A percentile compares a stretch with the other conserved stretches of the same genome.
These are phyloP conservation scores for Nestor notabilis DNA, from an alignment of 2,113 vertebrate species.

Conservation along the genomic window DNA sequence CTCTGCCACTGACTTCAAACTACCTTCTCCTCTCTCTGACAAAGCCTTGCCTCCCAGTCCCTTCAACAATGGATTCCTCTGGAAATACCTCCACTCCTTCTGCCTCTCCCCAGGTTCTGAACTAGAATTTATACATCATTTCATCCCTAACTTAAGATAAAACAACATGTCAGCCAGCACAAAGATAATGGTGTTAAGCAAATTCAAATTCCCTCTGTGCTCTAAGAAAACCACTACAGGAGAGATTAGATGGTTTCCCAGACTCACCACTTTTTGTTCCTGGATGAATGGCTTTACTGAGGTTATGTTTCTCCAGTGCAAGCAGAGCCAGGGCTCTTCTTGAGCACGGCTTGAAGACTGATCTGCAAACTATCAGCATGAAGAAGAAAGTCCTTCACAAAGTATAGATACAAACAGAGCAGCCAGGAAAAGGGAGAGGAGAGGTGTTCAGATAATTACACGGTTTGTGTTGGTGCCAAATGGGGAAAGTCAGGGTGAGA, in stretches of 20 bases:
- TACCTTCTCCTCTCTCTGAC: not conserved
- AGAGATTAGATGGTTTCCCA: not conserved
- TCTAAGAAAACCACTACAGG: not conserved
- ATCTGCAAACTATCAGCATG: not conserved
- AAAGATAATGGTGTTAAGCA: not conserved
- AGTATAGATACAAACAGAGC: not conserved
- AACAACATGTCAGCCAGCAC: not conserved
- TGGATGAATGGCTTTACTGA: not conserved
- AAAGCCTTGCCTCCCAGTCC: rapidly evolving
- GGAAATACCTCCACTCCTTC: not conserved
- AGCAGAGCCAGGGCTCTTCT: not conserved
- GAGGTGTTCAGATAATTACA: not conserved
- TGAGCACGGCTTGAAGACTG: not conserved
- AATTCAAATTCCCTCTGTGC: not conserved
- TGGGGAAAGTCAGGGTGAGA: not conserved
- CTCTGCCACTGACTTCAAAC: not conserved
- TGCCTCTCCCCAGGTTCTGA: not conserved
- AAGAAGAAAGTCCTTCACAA: not conserved
- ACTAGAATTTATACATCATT: not conserved
- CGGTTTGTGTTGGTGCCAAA: not conserved
- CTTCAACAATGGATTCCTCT: rapidly evolving
- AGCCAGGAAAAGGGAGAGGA: not conserved
- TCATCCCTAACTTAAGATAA: not conserved
- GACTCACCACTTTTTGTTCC: not conserved
- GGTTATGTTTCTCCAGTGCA: not conserved